Base-by-base conservation (phyloP, 2,888 invertebrate species). In the Chymomyza amoena region DNA sequence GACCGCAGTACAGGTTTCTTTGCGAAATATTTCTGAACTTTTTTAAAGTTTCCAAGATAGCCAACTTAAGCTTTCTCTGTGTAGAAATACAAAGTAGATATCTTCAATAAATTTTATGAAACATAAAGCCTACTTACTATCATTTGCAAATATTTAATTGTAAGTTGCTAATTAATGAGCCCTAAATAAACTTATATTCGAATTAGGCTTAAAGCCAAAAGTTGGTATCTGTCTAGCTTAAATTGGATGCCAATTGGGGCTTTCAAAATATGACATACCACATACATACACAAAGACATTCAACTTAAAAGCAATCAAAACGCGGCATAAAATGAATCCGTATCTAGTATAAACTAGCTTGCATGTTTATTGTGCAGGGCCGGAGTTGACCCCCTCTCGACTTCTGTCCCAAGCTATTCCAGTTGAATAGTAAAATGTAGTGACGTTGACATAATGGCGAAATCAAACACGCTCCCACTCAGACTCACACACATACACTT, bases 361-460 rank as follows among this genome's bases (percentile, higher is more conserved):
- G 13, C 13, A 13, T 45, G 39, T 45, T 45, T 45, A 45, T 45
- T 45, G 39, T 45, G 13, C 13, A 45, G 39, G 39, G 39, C 39
- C 39, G 4, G 13, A 45, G 39, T 13, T 13, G 13, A 45, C 1
- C 10, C 39, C 39, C 39, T 36, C 13, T 45, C 39, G 13, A 13
- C 39, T 45, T 45, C 13, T 45, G 10, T 13, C 13, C 10, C 39
- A 45, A 4, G 10, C 39, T 45, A 45, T 45, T 6, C 51, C 6
- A 54, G 54, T 54, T 39, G 61, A 73, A 76, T 66, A 71, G 73
- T 76, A 70, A 76, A 78, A 65, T 72, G 65, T 70, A 64, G 64
- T 82, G 74, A 78, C 76, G 72, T 78, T 78, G 78, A 77, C 81
- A 81, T 74, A 82, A 80, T 81, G 72, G 75, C 70, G 73, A 71